Evolutionary conservation across 2,888 invertebrate species (phyloP).

Genomic region (Vanessa cardui): DNA sequence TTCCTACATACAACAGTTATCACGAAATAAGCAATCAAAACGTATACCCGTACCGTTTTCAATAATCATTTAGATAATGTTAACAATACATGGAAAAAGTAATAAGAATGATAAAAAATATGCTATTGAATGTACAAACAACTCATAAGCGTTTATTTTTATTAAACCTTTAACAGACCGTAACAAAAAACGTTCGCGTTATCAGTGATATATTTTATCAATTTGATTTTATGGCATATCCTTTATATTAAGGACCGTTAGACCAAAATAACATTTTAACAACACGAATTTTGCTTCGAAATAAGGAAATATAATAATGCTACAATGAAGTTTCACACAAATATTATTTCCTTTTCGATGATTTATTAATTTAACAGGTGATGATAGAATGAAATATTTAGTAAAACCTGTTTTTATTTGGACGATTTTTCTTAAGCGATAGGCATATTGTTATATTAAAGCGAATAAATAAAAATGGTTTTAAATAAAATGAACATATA

Average conservation of each 20-base stretch:
- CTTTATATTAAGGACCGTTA: slow-evolving; percentile 4
- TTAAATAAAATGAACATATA: no score
- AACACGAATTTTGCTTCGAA: neutral
- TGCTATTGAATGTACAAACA: slow-evolving; percentile 16
- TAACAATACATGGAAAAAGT: slow-evolving; percentile 25
- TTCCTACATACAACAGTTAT: neutral
- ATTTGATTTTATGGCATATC: slow-evolving; percentile 15
- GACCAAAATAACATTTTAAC: neutral
- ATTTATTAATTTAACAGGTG: no score
- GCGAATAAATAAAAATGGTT: no score
- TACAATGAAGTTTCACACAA: neutral
- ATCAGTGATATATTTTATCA: slow-evolving; percentile 6
- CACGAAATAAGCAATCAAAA: slow-evolving; percentile 19
- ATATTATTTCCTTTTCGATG: no score
- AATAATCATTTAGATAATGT: slow-evolving; percentile 31
- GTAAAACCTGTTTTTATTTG: no score
- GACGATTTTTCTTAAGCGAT: no score
- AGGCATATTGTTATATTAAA: no score
- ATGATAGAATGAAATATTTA: no score
- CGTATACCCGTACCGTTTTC: neutral
- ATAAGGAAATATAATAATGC: slow-evolving; percentile 7
- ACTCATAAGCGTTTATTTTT: slow-evolving; percentile 33
- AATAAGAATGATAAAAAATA: slow-evolving; percentile 15
- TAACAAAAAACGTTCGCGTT: slow-evolving; percentile 18
- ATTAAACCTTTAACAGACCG: slow-evolving; percentile 28